Percentiles rank a stretch among this genome's conserved stretches.
Evolutionary conservation across 92 coral and sea anemone genomes (phyloP).

Genomic region (Galaxea fascicularis): DNA sequence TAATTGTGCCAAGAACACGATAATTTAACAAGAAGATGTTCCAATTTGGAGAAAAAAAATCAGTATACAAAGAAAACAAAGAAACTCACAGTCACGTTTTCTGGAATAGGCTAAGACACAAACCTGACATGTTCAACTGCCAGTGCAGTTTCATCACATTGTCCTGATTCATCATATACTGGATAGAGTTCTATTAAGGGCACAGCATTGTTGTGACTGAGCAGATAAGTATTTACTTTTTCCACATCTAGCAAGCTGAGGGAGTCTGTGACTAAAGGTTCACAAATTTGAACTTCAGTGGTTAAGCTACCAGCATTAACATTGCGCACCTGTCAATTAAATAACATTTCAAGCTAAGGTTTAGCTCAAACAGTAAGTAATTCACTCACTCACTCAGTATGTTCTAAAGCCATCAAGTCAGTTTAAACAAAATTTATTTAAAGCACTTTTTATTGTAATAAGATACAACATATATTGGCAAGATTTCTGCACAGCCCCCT

Average conservation of each 20-base stretch:
- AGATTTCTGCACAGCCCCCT: too few relatives aligned
- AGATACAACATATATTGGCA: too few relatives aligned
- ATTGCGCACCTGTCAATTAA: conserved; percentile 70
- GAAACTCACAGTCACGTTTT: background rate
- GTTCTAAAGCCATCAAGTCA: too few relatives aligned
- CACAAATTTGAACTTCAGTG: conserved; percentile 79
- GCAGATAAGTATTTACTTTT: conserved; percentile 49
- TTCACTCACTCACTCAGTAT: too few relatives aligned
- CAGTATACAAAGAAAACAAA: background rate
- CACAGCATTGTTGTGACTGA: conserved; percentile 48
- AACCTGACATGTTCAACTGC: conserved; percentile 97
- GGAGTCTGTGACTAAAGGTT: conserved; percentile 78
- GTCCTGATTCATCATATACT: conserved; percentile 92
- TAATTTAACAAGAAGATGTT: too few relatives aligned
- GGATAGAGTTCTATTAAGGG: conserved; percentile 86
- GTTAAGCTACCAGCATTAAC: conserved; percentile 73
- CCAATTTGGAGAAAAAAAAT: too few relatives aligned
- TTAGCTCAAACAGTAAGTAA: background rate
- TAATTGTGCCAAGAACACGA: too few relatives aligned
- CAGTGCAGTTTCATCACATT: conserved; percentile 88
- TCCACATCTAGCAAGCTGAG: conserved; percentile 56
- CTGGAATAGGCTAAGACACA: background rate
- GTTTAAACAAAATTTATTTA: too few relatives aligned
- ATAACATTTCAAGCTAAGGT: background rate
- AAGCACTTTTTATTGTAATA: too few relatives aligned